Conservation (phyloP, 2,797 vertebrate species). For the Artibeus jamaicensis region DNA sequence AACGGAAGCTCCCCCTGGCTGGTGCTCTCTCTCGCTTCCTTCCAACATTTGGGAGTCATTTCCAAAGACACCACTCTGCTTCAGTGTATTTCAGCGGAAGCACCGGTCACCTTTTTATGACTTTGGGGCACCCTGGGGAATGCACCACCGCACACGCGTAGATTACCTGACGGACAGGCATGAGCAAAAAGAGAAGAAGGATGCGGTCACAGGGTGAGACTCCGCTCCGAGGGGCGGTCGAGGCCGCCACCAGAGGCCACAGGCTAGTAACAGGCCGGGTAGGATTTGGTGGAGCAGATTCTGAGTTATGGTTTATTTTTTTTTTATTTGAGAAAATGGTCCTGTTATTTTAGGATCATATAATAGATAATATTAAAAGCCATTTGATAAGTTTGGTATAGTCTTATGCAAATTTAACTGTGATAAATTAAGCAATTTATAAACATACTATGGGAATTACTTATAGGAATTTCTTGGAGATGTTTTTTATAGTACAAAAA, state of each 20-base stretch:
- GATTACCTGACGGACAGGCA: background rate
- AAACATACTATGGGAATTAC: background rate
- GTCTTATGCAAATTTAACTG: background rate
- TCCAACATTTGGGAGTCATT: background rate
- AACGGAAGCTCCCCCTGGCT: background rate
- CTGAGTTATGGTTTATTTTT: background rate
- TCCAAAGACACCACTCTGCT: background rate
- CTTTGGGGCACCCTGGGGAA: background rate
- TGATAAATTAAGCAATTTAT: background rate
- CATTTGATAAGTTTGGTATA: background rate
- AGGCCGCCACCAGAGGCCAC: background rate
- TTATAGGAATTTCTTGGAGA: background rate
- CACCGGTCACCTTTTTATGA: background rate
- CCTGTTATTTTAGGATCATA: background rate
- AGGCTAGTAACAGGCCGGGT: background rate
- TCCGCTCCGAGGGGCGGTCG: background rate
- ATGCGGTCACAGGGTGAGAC: background rate
- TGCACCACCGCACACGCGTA: accelerated
- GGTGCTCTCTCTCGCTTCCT: background rate
- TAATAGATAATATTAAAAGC: background rate
- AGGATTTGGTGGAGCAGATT: background rate
- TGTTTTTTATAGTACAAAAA: background rate
- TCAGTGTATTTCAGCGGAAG: background rate
- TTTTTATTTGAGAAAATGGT: background rate
- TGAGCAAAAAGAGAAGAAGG: background rate